Percentiles rank a stretch among this genome's conserved stretches.
These are phyloP conservation scores for Apotomis turbidana DNA, from an alignment of 2,888 invertebrate species.

Conservation along the genomic window DNA sequence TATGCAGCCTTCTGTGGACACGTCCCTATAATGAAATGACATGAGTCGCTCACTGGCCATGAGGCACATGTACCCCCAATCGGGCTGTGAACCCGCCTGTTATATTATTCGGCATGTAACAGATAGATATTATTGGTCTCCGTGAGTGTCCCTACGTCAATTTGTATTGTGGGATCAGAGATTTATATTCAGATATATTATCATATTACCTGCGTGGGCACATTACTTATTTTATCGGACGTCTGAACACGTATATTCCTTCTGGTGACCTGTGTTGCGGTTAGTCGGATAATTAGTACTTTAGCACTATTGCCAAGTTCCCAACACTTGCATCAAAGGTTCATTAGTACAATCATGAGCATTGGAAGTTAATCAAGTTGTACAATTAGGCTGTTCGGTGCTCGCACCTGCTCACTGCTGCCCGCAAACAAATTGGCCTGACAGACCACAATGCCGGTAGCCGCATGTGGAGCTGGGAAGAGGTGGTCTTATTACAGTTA, in stretches of 20 bases:
- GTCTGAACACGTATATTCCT: neutral
- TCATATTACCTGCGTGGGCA: too few species aligned
- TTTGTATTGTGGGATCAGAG: too few species aligned
- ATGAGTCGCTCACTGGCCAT: too few species aligned
- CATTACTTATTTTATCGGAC: too few species aligned
- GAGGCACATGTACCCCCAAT: too few species aligned
- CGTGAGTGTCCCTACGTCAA: too few species aligned
- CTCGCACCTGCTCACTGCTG: slow-evolving; percentile 26
- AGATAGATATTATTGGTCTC: too few species aligned
- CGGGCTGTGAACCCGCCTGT: too few species aligned
- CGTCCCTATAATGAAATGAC: too few species aligned
- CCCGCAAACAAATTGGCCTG: slow-evolving; percentile 39
- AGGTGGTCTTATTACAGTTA: neutral
- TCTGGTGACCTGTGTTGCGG: neutral
- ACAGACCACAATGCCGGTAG: slow-evolving; percentile 34
- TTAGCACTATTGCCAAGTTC: slow-evolving; percentile 11
- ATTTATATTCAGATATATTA: too few species aligned
- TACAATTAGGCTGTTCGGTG: slow-evolving; percentile 34
- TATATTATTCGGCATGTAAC: too few species aligned
- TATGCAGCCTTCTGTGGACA: too few species aligned
- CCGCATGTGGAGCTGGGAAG: slow-evolving; percentile 13
- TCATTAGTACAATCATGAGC: slow-evolving; percentile 40
- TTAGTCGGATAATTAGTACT: slow-evolving; percentile 2
- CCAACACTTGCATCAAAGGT: slow-evolving; percentile 9
- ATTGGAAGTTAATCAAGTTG: slow-evolving; percentile 42